Evolutionary conservation across 35 echinoderm and acorn worm genomes (phyloP), one percentile per base, ranked within the genome.

Genomic region (Apostichopus californicus): DNA sequence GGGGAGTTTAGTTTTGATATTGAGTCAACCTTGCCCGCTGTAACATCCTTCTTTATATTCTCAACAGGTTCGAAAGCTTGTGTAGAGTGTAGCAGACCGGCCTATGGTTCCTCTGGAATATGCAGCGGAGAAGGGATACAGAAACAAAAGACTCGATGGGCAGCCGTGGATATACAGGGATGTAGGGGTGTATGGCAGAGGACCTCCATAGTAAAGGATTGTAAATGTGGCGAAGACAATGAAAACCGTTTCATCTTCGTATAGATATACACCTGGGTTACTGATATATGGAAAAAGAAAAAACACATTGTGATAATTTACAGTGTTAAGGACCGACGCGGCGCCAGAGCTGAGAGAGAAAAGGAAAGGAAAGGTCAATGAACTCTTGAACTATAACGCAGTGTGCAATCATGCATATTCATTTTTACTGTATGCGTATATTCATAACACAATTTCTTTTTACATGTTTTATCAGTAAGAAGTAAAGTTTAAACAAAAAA

Each of bases 1-100:
- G 34, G 34, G 34, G 34, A 46, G 34, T 0, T 46, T 46, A 46
- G 34, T 61, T 61, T 8, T 61, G 12, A 61, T 12, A 9, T 11
- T 61, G 58, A 61, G 0, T 12, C 58, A 61, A 61, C 6, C 58
- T 61, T 9, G 58, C 58, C 7, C 12, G 58, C 14, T 82, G 20
- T 53, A 55, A 82, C 23, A 5, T n/a, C 13, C 1, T 12, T 53
- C 34, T 55, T 18, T 53, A 57, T 55, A 1, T 52, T 82, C 14
- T 26, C 21, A 53, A 15, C 68, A 89, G 86, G 86, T 89, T 72
- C 86, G 24, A 89, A 52, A 22, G 86, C 63, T 68, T 89, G 86
- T 63, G 86, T 72, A 17, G 86, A 89, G 11, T 89, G 86, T 26
- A 72, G 64, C 61, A 60, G 86, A 73, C 86, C 86, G 17, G 86